Percentiles rank a stretch among this genome's conserved stretches.
Evolutionary conservation across 2,113 vertebrate species (phyloP).

Genomic region (Embiotoca jacksoni): DNA sequence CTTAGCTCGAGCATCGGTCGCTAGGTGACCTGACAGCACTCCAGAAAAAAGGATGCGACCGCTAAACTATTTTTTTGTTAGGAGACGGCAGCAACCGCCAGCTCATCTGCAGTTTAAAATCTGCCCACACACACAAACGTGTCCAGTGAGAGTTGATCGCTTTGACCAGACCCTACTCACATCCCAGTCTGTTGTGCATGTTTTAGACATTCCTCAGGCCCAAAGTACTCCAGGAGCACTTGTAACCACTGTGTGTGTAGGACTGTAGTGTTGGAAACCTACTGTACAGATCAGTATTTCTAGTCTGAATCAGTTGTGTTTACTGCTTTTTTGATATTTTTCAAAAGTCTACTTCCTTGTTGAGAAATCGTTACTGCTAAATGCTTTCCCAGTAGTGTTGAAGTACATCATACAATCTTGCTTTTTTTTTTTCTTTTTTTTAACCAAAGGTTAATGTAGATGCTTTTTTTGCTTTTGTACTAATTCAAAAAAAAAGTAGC

Average conservation of each 20-base stretch:
- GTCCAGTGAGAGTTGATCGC: slow-evolving; percentile 6
- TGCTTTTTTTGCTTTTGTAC: slow-evolving; percentile 91
- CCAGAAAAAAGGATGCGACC: slow-evolving; percentile 19
- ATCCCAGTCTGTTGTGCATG: slow-evolving; percentile 24
- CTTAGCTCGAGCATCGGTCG: slow-evolving; percentile 1
- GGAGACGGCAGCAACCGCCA: not conserved
- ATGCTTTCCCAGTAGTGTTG: slow-evolving; percentile 68
- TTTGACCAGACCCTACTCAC: slow-evolving; percentile 16
- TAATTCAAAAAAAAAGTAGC: slow-evolving; percentile 91
- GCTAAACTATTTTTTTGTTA: not conserved
- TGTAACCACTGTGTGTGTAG: slow-evolving; percentile 38
- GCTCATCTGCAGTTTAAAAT: slow-evolving; percentile 32
- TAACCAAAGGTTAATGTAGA: slow-evolving; percentile 80
- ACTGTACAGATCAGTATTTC: slow-evolving; percentile 38
- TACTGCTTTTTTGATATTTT: slow-evolving; percentile 38
- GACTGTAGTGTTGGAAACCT: slow-evolving; percentile 26
- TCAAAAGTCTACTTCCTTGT: slow-evolving; percentile 30
- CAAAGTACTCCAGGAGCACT: slow-evolving; percentile 14
- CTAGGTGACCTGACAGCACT: not conserved
- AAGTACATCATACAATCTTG: slow-evolving; percentile 64
- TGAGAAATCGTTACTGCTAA: slow-evolving; percentile 60
- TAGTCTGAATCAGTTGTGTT: slow-evolving; percentile 45
- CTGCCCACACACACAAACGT: not conserved
- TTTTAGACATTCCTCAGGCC: slow-evolving; percentile 25
- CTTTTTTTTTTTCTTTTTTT: slow-evolving; percentile 54